Evolutionary conservation across 2,888 invertebrate species (phyloP).

Genomic region (Aradus depressus): DNA sequence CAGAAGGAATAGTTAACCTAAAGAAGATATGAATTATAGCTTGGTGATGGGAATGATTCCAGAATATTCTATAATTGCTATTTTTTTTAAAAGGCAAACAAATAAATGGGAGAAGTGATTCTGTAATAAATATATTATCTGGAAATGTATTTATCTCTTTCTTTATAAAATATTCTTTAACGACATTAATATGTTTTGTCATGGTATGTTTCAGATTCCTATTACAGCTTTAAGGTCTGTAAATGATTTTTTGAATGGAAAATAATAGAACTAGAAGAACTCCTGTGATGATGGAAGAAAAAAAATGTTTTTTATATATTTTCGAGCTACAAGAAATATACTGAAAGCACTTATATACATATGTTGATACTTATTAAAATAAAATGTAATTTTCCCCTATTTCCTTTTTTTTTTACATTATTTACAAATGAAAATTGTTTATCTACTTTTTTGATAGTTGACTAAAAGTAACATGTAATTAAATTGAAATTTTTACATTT

Average conservation of each 20-base stretch:
- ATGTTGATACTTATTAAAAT: background rate
- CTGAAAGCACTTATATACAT: background rate
- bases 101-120: too few relatives aligned
- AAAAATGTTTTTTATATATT: background rate
- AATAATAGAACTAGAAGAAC: background rate
- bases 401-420: background rate
- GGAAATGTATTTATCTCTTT: background rate
- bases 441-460: too few relatives aligned
- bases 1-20: too few relatives aligned
- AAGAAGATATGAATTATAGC: too few relatives aligned
- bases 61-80: too few relatives aligned
- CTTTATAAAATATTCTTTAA: constrained; percentile 6
- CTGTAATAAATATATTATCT: background rate
- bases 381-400: background rate
- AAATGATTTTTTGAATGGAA: constrained; percentile 31
- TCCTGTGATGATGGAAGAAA: background rate
- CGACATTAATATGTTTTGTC: background rate
- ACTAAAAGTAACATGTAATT: too few relatives aligned
- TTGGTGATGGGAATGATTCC: too few relatives aligned
- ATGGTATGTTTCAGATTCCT: constrained; percentile 29
- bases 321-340: background rate
- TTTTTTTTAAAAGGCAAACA: background rate
- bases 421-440: too few relatives aligned
- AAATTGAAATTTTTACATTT: too few relatives aligned
- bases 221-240: constrained; percentile 31